phyloP scores from a whole-genome alignment of 1,140 invertebrate genomes.

The Littorina saxatilis region DNA sequence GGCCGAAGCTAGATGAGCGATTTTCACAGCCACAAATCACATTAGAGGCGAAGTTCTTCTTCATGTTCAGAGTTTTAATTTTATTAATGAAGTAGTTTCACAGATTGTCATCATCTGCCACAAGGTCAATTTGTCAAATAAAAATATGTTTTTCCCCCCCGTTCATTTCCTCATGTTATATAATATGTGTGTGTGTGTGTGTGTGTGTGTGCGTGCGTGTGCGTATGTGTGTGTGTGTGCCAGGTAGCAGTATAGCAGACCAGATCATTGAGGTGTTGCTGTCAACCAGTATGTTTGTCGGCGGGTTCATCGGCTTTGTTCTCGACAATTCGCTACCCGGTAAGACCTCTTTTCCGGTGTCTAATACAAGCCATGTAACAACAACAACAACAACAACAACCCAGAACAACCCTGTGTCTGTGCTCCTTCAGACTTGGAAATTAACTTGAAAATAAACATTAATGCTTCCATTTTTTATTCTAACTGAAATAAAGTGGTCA shows the following conservation, averaged over 20 bases:
- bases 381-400: no score
- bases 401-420: no score
- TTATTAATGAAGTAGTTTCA: no score
- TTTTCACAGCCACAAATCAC: no score
- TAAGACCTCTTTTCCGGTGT: slow-evolving; percentile 38
- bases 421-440: background rate
- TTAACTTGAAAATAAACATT: background rate
- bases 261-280: slow-evolving; percentile 61
- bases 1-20: background rate
- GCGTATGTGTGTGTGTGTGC: slow-evolving; percentile 16
- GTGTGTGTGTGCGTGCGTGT: slow-evolving; percentile 10
- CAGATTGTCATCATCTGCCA: no score
- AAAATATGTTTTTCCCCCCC: no score
- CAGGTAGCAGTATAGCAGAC: slow-evolving; percentile 70
- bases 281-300: slow-evolving; percentile 70
- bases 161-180: no score
- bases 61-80: no score
- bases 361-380: background rate
- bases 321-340: slow-evolving; percentile 72
- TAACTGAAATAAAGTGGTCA: no score
- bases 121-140: no score
- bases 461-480: background rate
- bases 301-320: slow-evolving; percentile 65
- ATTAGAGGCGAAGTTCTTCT: no score
- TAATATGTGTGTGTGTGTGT: slow-evolving; percentile 10